Base-by-base conservation (phyloP, 2,113 vertebrate genomes). In the Ellobius talpinus region DNA sequence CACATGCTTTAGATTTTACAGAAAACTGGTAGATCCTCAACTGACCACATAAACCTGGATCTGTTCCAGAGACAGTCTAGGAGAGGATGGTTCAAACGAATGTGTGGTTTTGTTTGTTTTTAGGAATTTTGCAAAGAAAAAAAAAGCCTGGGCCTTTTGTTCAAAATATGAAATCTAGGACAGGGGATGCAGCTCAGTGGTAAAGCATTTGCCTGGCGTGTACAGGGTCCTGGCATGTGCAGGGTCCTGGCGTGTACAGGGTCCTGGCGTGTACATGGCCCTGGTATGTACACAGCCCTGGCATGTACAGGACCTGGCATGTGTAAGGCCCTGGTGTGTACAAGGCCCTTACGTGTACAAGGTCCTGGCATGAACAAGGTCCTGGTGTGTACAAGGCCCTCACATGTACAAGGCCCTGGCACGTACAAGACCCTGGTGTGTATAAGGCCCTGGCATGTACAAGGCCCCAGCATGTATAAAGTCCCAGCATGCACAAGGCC, bases 261-360 rank as follows among this genome's bases (percentile, higher is more conserved):
- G 24, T 13, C 23, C 23, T 63, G n/a, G 45, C 1, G 2, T 6
- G 10, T 66, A 3, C 17, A 47, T 33, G 14, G 26, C 4, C 61
- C 14, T 33, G 61, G 6, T 5, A 13, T 68, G 1, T 68, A 31
- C 31, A 14, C 5, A 4, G 4, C 12, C 29, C 31, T 68, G 31
- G 31, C 0, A 5, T 31, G 29, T 68, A 3, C 29, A 66, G 13
- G 65, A 29, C 23, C 65, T 31, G 26, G 26, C 11, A 3, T 65
- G 10, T 66, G 1, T 13, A 16, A 14, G 31, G 31, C 0, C 4
- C 66, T 70, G 14, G 33, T 0, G 0, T 70, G 31, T 70, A 5
- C 33, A 70, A 36, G 13, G 5, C 11, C 66, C 33, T 68, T 31
- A 1, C 2, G 12, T 33, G 29, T 68, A 24, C 5, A 68, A 33